Evolutionary conservation across 1,140 invertebrate genomes (phyloP).

Genomic region (Dendrolimus punctatus): DNA sequence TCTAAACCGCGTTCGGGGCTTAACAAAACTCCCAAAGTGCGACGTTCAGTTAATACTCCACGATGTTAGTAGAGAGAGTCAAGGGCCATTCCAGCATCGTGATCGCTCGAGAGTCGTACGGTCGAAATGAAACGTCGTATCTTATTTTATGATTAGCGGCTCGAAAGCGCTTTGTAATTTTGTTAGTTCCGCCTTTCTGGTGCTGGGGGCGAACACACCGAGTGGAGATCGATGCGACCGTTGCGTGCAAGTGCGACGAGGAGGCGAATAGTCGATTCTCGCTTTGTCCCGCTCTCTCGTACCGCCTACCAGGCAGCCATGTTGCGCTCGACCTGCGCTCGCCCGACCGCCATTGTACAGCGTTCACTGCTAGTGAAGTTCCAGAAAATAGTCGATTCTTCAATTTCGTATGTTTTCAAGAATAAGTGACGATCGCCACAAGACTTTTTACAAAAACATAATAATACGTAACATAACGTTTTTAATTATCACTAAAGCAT

Average conservation of each 20-base stretch:
- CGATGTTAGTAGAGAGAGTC: slow-evolving; percentile 64
- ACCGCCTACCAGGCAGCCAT: slow-evolving; percentile 70
- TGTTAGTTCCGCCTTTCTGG: slow-evolving; percentile 72
- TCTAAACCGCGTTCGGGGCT: slow-evolving; percentile 35
- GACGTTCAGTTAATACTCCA: slow-evolving; percentile 57
- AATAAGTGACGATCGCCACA: too few species aligned
- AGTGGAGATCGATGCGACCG: slow-evolving; percentile 68
- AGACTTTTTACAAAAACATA: too few species aligned
- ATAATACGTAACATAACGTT: too few species aligned
- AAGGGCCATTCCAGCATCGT: slow-evolving; percentile 67
- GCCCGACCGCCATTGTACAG: slow-evolving; percentile 69
- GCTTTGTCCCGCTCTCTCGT: slow-evolving; percentile 53
- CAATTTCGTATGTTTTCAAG: too few species aligned
- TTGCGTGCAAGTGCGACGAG: slow-evolving; percentile 57
- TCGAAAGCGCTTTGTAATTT: slow-evolving; percentile 71
- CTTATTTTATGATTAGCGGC: slow-evolving; percentile 72
- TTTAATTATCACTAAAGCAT: too few species aligned
- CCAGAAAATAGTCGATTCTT: slow-evolving; percentile 16
- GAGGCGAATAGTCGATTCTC: slow-evolving; percentile 31
- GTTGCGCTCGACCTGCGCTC: slow-evolving; percentile 69
- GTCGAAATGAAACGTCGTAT: slow-evolving; percentile 72
- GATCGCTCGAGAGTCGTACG: slow-evolving; percentile 67
- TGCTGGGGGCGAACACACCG: slow-evolving; percentile 65
- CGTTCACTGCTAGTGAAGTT: slow-evolving; percentile 63
- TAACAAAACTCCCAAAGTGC: slow-evolving; percentile 34